Evolutionary conservation across 2,113 vertebrate genomes (phyloP), one percentile per base, ranked within the genome.

Genomic region (Anas platyrhynchos): DNA sequence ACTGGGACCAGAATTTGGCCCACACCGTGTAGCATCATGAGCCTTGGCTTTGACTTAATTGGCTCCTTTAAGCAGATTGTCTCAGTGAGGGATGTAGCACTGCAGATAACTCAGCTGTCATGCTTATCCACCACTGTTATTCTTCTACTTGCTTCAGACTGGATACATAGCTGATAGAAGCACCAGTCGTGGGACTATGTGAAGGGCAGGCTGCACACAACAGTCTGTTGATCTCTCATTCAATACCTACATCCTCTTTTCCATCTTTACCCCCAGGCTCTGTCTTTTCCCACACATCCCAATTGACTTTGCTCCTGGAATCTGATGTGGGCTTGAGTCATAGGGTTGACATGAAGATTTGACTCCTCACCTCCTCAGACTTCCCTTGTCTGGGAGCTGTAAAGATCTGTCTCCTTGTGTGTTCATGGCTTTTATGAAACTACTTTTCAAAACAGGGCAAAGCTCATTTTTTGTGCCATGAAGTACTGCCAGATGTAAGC

Each of bases 291-390:
- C 59, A 79, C 58, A 18, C 44, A 34, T 34, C 44, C 46, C 14
- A 41, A 2, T 29, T 96, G 95, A 89, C 75, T 82, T 86, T 93
- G 16, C 46, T 87, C 12, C 36, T 73, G 50, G 78, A 59, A 76
- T 59, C 85, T 96, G 63, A 77, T 43, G 32, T 83, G 34, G 34
- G n/a, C 43, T 83, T 93, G 86, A 96, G 58, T 93, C 93, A 96
- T 55, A 69, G 43, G 15, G 48, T 16, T 87, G 48, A 91, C 75
- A 73, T 1, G 0, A 58, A 44, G 83, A 56, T 90, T 90, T 89
- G 81, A 84, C 54, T 81, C 38, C 48, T 91, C 23, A 48, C 54
- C 25, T 82, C 43, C 80, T 87, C 25, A 17, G 68, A 58, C 44
- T 62, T 69, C 81, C 74, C 74, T 59, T 73, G 41, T 79, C 87